Conservation (phyloP, 2,888 invertebrate species). For the Cosmorhoe ocellata region DNA sequence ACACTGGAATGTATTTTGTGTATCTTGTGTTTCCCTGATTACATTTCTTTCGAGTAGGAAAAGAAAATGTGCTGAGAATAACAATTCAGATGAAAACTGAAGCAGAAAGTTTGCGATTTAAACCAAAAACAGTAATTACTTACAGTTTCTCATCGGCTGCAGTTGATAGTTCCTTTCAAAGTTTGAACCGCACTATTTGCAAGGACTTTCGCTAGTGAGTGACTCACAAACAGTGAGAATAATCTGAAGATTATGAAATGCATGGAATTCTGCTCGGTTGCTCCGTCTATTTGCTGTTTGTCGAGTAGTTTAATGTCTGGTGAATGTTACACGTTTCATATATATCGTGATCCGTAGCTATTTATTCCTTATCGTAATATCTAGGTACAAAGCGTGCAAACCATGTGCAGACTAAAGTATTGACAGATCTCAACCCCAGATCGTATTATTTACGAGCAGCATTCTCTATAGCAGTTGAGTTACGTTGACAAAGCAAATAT, state of each 20-base stretch:
- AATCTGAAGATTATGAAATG: conserved; percentile 3
- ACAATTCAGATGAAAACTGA: conserved; percentile 10
- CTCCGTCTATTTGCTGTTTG: neutral
- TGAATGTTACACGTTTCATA: no score
- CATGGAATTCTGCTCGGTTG: neutral
- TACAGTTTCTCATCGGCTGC: conserved; percentile 24
- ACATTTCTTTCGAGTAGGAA: neutral
- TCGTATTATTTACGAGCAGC: no score
- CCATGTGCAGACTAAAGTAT: no score
- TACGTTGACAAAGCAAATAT: no score
- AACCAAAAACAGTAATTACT: conserved; percentile 22
- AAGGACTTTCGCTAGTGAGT: neutral
- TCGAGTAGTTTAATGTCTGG: no score
- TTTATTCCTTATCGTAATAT: no score
- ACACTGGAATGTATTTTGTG: no score
- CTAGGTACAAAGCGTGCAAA: no score
- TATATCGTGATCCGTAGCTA: no score
- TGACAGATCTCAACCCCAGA: no score
- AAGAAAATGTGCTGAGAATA: neutral
- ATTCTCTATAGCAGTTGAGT: no score
- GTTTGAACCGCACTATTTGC: conserved; percentile 20
- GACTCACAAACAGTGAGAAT: conserved; percentile 3
- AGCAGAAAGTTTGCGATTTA: conserved; percentile 10
- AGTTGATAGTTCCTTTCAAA: conserved; percentile 24
- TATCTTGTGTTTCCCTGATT: no score